Conservation (phyloP, 1,140 invertebrate genomes). For the Brachionus sp. region DNA sequence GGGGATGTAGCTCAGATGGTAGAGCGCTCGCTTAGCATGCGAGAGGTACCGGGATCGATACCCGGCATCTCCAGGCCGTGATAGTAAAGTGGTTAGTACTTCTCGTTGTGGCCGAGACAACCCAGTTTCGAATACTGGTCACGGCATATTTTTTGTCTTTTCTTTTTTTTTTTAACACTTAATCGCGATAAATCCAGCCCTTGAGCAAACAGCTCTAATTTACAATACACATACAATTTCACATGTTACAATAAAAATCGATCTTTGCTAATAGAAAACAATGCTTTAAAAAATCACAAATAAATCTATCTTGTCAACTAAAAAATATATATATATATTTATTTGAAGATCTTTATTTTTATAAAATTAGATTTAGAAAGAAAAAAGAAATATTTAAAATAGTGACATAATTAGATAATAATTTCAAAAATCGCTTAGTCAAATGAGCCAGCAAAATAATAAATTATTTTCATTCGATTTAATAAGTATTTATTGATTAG, state of each 20-base stretch:
- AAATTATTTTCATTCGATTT: background rate
- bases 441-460: background rate
- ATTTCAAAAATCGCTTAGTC: background rate
- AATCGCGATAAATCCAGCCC: background rate
- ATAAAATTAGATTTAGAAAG: no score
- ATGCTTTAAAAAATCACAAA: background rate
- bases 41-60: no score
- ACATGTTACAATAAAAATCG: background rate
- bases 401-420: background rate
- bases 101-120: no score
- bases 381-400: no score
- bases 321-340: no score
- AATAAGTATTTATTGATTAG: background rate
- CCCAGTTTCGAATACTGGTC: slow-evolving; percentile 90
- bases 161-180: background rate
- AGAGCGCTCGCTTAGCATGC: no score
- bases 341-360: no score
- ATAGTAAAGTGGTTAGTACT: no score
- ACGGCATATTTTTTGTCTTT: slow-evolving; percentile 70
- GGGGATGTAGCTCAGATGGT: no score
- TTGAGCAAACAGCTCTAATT: background rate
- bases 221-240: background rate
- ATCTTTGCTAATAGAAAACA: background rate
- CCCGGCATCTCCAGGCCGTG: no score
- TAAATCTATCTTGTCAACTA: no score